Percentiles rank a stretch among this genome's conserved stretches.
Evolutionary conservation across 2,797 vertebrate species (phyloP).

Genomic region (Liparis tanakae): DNA sequence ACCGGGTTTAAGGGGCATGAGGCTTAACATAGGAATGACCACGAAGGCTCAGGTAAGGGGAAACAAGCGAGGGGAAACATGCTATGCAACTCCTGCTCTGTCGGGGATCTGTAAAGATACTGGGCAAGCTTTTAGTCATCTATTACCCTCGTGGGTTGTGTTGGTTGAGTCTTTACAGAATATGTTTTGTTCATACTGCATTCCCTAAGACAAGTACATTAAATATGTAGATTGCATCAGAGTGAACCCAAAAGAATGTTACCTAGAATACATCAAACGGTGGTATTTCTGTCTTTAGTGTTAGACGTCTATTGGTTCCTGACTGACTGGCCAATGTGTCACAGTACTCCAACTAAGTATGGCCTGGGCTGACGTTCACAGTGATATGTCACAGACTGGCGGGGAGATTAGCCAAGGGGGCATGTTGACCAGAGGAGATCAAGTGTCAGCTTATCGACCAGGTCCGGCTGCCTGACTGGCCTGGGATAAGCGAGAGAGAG

Average conservation of each 20-base stretch:
- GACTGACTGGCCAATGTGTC: conserved; percentile 31
- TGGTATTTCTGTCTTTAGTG: background rate
- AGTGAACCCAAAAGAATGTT: background rate
- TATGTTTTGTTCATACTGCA: background rate
- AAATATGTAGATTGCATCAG: background rate
- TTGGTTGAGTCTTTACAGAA: background rate
- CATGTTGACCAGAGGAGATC: conserved; percentile 60
- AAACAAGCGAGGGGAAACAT: background rate
- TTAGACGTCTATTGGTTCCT: conserved; percentile 32
- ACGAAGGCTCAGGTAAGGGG: background rate
- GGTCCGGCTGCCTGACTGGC: conserved; percentile 42
- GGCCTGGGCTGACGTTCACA: conserved; percentile 40
- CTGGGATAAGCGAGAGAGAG: conserved; percentile 33
- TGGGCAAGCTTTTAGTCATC: background rate
- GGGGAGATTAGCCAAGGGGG: conserved; percentile 61
- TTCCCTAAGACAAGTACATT: background rate
- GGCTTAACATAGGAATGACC: no score
- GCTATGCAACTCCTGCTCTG: background rate
- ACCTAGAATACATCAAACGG: background rate
- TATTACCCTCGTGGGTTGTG: background rate
- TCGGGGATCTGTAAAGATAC: background rate
- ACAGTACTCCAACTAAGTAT: conserved; percentile 26
- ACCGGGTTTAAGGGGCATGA: background rate
- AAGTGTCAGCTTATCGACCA: conserved; percentile 67
- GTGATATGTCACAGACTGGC: conserved; percentile 46